Percentiles rank a stretch among this genome's conserved stretches.
phyloP scores from a whole-genome alignment of 2,888 invertebrate species.

The Dolomedes plantarius region DNA sequence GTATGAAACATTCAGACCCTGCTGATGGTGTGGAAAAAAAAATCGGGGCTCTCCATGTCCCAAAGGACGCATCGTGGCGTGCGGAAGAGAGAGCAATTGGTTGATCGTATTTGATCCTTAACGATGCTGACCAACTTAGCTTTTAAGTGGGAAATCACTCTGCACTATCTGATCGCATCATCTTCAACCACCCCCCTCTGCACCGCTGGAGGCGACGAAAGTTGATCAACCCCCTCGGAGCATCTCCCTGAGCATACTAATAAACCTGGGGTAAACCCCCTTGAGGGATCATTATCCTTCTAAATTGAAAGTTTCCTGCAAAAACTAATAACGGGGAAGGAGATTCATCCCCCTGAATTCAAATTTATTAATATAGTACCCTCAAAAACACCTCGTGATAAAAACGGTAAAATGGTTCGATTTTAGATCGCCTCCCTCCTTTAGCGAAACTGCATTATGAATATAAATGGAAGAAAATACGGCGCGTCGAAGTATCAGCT shows the following conservation, averaged over 20 bases:
- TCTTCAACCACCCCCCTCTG: neutral
- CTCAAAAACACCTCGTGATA: neutral
- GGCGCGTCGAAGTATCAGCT: neutral
- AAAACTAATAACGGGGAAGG: conserved; percentile 25
- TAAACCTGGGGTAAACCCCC: conserved; percentile 48
- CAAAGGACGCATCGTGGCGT: neutral
- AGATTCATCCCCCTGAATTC: neutral
- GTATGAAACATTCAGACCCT: too few species aligned
- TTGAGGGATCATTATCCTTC: conserved; percentile 54
- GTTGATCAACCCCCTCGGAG: conserved; percentile 20
- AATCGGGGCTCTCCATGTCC: neutral
- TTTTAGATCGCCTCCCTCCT: neutral
- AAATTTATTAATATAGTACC: conserved; percentile 17
- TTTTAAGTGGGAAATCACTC: neutral
- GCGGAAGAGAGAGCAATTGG: neutral
- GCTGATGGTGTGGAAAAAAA: too few species aligned
- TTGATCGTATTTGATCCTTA: conserved; percentile 16
- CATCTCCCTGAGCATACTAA: conserved; percentile 55
- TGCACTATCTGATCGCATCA: neutral
- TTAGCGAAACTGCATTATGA: conserved; percentile 35
- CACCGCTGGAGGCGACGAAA: conserved; percentile 16
- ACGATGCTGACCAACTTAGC: conserved; percentile 8
- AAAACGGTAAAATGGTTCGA: neutral
- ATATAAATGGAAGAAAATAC: conserved; percentile 49
- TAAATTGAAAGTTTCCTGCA: conserved; percentile 69